A percentile compares a stretch with the other conserved stretches of the same genome.
Evolutionary conservation across 2,113 vertebrate species (phyloP).

Genomic region (Labeo catla): DNA sequence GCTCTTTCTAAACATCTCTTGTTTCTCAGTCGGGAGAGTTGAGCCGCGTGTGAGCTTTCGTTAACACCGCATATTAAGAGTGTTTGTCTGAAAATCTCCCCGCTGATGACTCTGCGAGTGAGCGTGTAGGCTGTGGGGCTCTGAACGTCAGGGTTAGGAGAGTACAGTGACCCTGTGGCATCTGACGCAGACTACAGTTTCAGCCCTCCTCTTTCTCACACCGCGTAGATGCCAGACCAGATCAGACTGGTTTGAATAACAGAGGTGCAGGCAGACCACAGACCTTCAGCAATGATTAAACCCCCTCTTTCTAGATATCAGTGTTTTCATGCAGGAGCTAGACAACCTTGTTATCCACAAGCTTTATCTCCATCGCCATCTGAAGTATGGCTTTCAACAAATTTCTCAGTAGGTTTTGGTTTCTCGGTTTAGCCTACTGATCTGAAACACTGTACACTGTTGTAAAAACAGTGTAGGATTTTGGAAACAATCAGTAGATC

Average conservation of each 20-base stretch:
- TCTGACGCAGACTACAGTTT: conserved; percentile 20
- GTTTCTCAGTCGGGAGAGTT: conserved; percentile 6
- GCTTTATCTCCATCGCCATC: background rate
- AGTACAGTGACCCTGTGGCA: conserved; percentile 18
- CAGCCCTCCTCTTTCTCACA: background rate
- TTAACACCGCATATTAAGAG: background rate
- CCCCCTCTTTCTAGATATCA: background rate
- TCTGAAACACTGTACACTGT: background rate
- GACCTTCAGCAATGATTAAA: conserved; percentile 20
- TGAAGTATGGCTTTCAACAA: background rate
- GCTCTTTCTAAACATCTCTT: conserved; percentile 11
- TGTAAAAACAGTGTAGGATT: background rate
- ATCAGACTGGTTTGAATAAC: conserved; percentile 69
- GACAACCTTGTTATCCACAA: background rate
- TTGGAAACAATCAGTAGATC: background rate
- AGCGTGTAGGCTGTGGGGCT: background rate
- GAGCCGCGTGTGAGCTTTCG: conserved; percentile 33
- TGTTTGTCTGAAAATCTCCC: conserved; percentile 11
- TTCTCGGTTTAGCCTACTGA: background rate
- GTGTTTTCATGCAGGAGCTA: background rate
- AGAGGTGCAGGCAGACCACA: conserved; percentile 49
- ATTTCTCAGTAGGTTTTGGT: background rate
- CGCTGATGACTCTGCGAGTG: background rate
- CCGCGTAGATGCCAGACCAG: conserved; percentile 61
- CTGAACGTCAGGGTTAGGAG: conserved; percentile 5